Evolutionary conservation across 2,113 vertebrate species (phyloP), one percentile per base, ranked within the genome.

Genomic region (Gallinago jamesoni): DNA sequence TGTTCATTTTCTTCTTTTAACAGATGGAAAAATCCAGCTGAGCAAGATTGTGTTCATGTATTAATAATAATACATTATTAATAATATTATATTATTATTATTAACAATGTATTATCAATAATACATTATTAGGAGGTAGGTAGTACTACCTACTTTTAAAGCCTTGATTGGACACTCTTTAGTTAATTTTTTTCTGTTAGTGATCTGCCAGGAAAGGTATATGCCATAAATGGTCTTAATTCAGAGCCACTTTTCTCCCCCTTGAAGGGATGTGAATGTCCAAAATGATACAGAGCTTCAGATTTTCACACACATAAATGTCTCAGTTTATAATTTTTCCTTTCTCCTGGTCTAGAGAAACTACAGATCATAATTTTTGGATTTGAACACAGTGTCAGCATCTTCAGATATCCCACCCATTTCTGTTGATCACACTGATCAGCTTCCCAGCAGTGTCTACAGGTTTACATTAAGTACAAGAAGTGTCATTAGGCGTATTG

Each of bases 401-500:
- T 79, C 19, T 79, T 89, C n/a, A 84, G 39, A 48, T 23, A 63
- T 52, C 48, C 64, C 45, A 15, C 63, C 31, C 9, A 41, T 94
- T 90, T 48, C 37, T 88, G 24, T 66, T 86, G 63, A 80, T 76
- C 25, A 73, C 48, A 21, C 43, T 57, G 78, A 81, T 83, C 63
- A 56, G 8, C 30, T 90, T 90, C 77, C 43, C 14, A 66, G 33
- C 39, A 72, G 19, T 3, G 9, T 27, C 79, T 84, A 72, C 43
- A 64, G 0, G 1, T 87, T 75, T 78, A 69, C 70, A 69, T 70
- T 57, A 63, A 77, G 43, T 33, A 48, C 12, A 55, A 21, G 12
- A 75, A 84, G 47, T 93, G 41, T 52, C 80, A 64, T 93, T 80
- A 89, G 86, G 28, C n/a, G 90, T 12, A 80, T 74, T 35, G 82